Evolutionary conservation across 1,140 invertebrate genomes (phyloP), one percentile per base, ranked within the genome.

Genomic region (Microvelia longipes): DNA sequence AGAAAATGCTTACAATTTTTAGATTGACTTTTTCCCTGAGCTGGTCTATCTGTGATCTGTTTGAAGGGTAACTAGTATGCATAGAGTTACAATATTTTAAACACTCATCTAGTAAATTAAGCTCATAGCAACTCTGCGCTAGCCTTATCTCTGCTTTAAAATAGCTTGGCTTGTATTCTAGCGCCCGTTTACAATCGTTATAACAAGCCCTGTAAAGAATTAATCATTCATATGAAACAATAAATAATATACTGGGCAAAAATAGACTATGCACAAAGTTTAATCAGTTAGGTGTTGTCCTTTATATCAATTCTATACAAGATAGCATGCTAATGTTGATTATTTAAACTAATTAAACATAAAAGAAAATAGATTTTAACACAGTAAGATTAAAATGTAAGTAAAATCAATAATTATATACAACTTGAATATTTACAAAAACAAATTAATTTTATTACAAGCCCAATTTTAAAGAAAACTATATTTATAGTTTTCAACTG

Each of bases 131-230:
- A 76, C 89, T 90, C 71, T 88, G 84, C 0, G 89, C 88, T 35
- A 89, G 90, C 78, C 92, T 85, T 15, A 85, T 77, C 72, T 88
- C 81, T 1, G 90, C 88, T 82, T 98, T 98, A 2, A 80, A 77
- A 80, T 98, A 92, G 73, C 88, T 80, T 1, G 88, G 83, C 72
- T 93, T 89, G 28, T 90, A 83, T 77, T 88, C 87, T 19, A 94
- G 74, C 0, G 94, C 91, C 75, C 84, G 80, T 76, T 90, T 84
- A 74, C 88, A 89, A 78, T 95, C 92, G 71, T 81, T 83, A 28
- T 93, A 80, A 35, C 88, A 81, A 2, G 85, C 87, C 73, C 87
- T 85, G 72, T 73, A 79, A 81, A n/a, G n/a, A n/a, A n/a, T n/a
- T n/a, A n/a, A n/a, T n/a, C n/a, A n/a, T n/a, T n/a, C n/a, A 25